A percentile compares a stretch with the other conserved stretches of the same genome.
Evolutionary conservation across 1,140 invertebrate species (phyloP).

Genomic region (Protaetia brevitarsis): DNA sequence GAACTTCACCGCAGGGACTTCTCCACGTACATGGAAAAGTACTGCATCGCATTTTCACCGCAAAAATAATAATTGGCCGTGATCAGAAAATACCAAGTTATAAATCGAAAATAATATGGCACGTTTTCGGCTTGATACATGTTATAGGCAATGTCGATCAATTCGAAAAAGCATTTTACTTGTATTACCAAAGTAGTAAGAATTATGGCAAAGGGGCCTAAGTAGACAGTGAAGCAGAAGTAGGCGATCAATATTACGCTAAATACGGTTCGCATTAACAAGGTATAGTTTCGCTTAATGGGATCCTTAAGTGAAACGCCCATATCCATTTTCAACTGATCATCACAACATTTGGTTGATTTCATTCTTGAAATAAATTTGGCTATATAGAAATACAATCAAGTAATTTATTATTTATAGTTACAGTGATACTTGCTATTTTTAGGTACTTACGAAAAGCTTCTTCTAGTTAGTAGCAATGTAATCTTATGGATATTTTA

Average conservation of each 20-base stretch:
- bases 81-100: constrained; percentile 98
- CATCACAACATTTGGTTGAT: no score
- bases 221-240: not conserved
- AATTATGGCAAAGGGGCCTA: constrained; percentile 88
- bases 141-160: constrained; percentile 97
- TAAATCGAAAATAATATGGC: constrained; percentile 89
- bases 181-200: constrained; percentile 88
- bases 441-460: no score
- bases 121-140: constrained; percentile 95
- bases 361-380: not conserved
- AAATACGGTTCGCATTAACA: constrained; percentile 7
- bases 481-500: no score
- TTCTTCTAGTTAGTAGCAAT: no score
- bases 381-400: no score
- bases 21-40: constrained; percentile 88
- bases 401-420: no score
- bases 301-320: no score
- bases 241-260: not conserved
- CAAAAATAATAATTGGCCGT: constrained; percentile 99
- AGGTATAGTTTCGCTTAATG: not conserved
- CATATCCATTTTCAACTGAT: no score
- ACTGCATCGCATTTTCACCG: constrained; percentile 93
- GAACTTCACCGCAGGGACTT: constrained; percentile 80
- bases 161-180: constrained; percentile 99
- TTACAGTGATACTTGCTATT: no score